These are phyloP conservation scores for Neogobius melanostomus DNA, from an alignment of 2,113 vertebrate genomes.

Conservation along the genomic window DNA sequence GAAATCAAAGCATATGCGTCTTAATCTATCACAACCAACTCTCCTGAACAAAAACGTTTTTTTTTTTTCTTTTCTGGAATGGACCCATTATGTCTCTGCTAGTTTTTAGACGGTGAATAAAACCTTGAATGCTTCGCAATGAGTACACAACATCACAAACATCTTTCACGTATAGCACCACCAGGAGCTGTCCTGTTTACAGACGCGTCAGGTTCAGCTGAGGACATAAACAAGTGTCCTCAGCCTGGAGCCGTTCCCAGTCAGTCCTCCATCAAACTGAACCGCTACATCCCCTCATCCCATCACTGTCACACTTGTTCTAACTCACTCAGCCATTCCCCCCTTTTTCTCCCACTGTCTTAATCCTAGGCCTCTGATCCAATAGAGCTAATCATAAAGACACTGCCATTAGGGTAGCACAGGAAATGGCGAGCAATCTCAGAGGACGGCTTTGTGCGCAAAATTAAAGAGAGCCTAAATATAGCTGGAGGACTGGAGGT, in stretches of 20 bases:
- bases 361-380: conserved; percentile 64
- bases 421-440: conserved; percentile 68
- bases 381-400: conserved; percentile 76
- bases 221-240: conserved; percentile 56
- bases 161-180: conserved; percentile 31
- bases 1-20: too few species aligned
- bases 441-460: conserved; percentile 66
- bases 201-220: conserved; percentile 41
- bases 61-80: too few species aligned
- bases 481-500: conserved; percentile 61
- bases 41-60: too few species aligned
- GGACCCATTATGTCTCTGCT: too few species aligned
- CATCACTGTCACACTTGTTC: conserved; percentile 66
- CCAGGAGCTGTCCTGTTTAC: conserved; percentile 41
- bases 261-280: conserved; percentile 64
- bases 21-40: too few species aligned
- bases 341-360: conserved; percentile 53
- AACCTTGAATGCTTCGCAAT: too few species aligned
- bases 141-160: too few species aligned
- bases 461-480: conserved; percentile 77
- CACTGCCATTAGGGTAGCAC: conserved; percentile 67
- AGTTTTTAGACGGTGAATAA: too few species aligned
- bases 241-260: conserved; percentile 43
- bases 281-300: conserved; percentile 35
- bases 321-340: conserved; percentile 58